Evolutionary conservation across 30 jellyfish, hydroid and myxozoan genomes (phyloP).

Genomic region (Catostylus mosaicus): DNA sequence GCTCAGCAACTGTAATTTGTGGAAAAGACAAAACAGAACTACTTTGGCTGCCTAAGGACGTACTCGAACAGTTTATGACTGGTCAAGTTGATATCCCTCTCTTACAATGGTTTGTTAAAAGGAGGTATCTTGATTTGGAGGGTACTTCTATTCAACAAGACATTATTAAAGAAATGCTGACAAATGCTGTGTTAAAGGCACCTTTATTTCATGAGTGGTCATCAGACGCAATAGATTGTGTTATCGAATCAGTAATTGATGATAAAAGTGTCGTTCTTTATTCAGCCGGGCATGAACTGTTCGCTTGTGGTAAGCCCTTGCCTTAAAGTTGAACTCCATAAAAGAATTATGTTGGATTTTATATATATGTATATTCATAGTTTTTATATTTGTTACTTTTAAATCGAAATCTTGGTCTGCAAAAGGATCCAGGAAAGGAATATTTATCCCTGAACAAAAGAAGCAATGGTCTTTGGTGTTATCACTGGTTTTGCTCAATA

Average conservation of each 20-base stretch:
- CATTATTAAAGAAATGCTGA: conserved; percentile 6
- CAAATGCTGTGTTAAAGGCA: neutral
- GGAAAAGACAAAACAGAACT: conserved; percentile 45
- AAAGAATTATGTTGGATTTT: no score
- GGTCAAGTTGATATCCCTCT: conserved; percentile 48
- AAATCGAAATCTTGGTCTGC: no score
- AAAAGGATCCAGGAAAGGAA: no score
- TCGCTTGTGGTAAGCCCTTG: conserved; percentile 41
- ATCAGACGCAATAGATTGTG: conserved; percentile 25
- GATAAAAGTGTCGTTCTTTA: conserved; percentile 23
- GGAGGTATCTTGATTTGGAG: conserved; percentile 50
- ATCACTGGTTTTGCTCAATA: no score
- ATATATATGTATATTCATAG: no score
- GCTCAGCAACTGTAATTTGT: conserved; percentile 63
- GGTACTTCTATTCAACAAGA: conserved; percentile 27
- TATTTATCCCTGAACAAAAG: no score
- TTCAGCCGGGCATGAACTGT: conserved; percentile 52
- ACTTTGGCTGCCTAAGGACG: conserved; percentile 26
- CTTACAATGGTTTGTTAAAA: conserved; percentile 31
- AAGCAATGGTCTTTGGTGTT: no score
- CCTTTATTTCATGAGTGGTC: conserved; percentile 76
- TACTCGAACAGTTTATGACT: conserved; percentile 5
- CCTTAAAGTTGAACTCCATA: no score
- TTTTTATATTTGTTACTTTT: no score
- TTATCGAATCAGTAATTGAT: conserved; percentile 3